Conservation (phyloP, 53 echinoderm and acorn worm species). For the Temnopleurus reevesii region DNA sequence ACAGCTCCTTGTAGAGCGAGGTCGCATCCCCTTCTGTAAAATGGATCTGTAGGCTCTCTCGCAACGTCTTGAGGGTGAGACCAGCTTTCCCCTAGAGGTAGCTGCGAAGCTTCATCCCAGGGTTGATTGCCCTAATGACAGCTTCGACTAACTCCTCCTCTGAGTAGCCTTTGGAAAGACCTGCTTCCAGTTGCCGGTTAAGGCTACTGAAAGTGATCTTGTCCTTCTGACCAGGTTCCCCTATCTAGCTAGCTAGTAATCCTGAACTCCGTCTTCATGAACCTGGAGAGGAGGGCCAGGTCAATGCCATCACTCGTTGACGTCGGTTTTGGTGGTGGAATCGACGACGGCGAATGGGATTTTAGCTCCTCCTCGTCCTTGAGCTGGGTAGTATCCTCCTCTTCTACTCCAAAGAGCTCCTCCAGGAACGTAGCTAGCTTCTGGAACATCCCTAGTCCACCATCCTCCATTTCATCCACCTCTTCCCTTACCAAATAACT, state of each 20-base stretch:
- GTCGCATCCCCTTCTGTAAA: not conserved
- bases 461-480: no score
- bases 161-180: not conserved
- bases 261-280: not conserved
- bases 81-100: not conserved
- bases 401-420: no score
- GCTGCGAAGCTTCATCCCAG: not conserved
- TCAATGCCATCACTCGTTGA: no score
- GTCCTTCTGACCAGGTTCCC: not conserved
- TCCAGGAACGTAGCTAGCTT: no score
- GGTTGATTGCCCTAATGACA: not conserved
- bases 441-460: no score
- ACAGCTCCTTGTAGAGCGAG: constrained; percentile 7
- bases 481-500: no score
- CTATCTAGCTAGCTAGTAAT: no score
- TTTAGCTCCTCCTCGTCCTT: no score
- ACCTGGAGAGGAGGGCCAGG: not conserved
- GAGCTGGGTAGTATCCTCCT: no score
- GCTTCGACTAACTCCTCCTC: not conserved
- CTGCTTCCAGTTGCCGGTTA: not conserved
- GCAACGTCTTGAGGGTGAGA: not conserved
- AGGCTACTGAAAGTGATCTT: not conserved
- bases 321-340: no score
- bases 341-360: no score
- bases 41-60: not conserved